Evolutionary conservation across 2,797 vertebrate genomes (phyloP).

Genomic region (Hippoglossus hippoglossus): DNA sequence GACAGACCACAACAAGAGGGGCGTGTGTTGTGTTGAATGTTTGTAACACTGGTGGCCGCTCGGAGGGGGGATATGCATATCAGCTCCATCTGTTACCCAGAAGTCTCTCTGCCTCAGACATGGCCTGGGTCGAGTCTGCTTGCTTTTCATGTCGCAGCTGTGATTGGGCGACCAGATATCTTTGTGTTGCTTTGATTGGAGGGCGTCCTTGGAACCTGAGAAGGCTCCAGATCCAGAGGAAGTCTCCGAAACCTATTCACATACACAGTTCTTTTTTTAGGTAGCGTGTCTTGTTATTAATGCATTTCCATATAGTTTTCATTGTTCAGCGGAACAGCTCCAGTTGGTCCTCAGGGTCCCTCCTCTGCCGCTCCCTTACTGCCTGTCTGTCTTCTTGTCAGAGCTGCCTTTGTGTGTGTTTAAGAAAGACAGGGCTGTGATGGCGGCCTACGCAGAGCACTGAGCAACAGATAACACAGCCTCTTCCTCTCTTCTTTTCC

Average conservation of each 20-base stretch:
- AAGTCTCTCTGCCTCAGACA: conserved; percentile 57
- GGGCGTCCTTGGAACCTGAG: conserved; percentile 58
- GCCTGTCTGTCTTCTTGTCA: conserved; percentile 57
- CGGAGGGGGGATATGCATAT: conserved; percentile 61
- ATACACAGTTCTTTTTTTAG: conserved; percentile 1
- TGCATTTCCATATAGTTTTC: conserved; percentile 5
- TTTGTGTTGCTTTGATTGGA: conserved; percentile 65
- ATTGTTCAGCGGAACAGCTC: conserved; percentile 12
- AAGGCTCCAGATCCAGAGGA: conserved; percentile 40
- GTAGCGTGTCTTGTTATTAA: background rate
- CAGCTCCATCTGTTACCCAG: conserved; percentile 74
- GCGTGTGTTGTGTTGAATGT: conserved; percentile 46
- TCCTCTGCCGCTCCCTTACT: conserved; percentile 39
- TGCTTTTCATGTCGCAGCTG: conserved; percentile 61
- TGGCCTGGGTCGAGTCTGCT: conserved; percentile 39
- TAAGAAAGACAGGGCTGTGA: conserved; percentile 62
- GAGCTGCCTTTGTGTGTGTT: conserved; percentile 66
- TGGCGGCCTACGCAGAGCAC: conserved; percentile 46
- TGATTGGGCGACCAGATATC: conserved; percentile 64
- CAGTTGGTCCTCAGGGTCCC: conserved; percentile 32
- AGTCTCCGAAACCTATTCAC: conserved; percentile 8
- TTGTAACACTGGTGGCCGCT: conserved; percentile 68
- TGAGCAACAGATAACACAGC: conserved; percentile 44
- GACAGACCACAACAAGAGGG: conserved; percentile 56
- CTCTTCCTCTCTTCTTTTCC: conserved; percentile 37